A percentile compares a stretch with the other conserved stretches of the same genome.
phyloP scores from a whole-genome alignment of 1,140 invertebrate genomes.

The Idris sp. region DNA sequence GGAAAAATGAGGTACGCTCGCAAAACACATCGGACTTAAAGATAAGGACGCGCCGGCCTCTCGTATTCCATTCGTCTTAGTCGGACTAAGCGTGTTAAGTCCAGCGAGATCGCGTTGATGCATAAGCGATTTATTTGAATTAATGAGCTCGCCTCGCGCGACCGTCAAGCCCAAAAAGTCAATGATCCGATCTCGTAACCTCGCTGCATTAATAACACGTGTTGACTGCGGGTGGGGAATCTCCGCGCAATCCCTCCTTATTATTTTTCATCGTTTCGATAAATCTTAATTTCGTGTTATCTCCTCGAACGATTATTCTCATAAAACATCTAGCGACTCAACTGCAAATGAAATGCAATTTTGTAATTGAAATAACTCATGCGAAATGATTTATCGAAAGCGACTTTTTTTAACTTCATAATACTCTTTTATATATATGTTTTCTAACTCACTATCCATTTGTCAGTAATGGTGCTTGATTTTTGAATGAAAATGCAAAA shows the following conservation, averaged over 20 bases:
- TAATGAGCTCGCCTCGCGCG: slow-evolving; percentile 71
- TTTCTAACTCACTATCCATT: too few relatives aligned
- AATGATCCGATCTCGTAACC: slow-evolving; percentile 70
- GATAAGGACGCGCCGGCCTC: slow-evolving; percentile 60
- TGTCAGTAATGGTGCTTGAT: too few relatives aligned
- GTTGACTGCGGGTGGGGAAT: slow-evolving; percentile 15
- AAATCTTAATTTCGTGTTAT: slow-evolving; percentile 66
- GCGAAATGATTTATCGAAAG: slow-evolving; percentile 12
- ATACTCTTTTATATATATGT: too few relatives aligned
- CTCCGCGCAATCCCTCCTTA: slow-evolving; percentile 8
- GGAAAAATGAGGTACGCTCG: slow-evolving; percentile 57
- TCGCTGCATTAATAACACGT: slow-evolving; percentile 64
- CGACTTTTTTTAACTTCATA: too few relatives aligned
- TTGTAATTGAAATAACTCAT: slow-evolving; percentile 46
- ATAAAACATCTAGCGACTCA: slow-evolving; percentile 31
- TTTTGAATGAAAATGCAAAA: too few relatives aligned
- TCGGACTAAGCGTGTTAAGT: slow-evolving; percentile 68
- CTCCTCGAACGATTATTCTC: slow-evolving; percentile 29
- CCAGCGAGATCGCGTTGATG: slow-evolving; percentile 68
- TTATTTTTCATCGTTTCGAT: slow-evolving; percentile 65
- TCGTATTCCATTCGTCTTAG: slow-evolving; percentile 71
- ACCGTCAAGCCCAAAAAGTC: slow-evolving; percentile 64
- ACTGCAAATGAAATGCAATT: slow-evolving; percentile 30
- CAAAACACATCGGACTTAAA: slow-evolving; percentile 64
- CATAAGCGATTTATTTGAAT: slow-evolving; percentile 76